Base-by-base conservation (phyloP, 2,113 vertebrate genomes). In the Aspiorhynchus laticeps region DNA sequence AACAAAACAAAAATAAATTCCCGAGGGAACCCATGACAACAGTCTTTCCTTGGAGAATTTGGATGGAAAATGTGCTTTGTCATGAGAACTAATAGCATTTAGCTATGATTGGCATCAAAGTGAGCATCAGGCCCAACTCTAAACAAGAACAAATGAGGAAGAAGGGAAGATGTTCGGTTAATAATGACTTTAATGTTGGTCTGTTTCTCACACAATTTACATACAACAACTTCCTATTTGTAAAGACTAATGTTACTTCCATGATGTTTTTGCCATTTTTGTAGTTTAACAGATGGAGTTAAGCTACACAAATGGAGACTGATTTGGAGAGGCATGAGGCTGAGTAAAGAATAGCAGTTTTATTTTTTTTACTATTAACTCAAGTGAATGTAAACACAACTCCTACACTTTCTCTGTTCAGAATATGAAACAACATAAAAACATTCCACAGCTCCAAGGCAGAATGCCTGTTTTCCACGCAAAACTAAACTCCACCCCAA, bases 361-460 rank as follows among this genome's bases (percentile, higher is more conserved):
- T 46, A 0, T 0, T 48, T 15, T 15, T 48, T 48, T 48, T 4
- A 71, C 7, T 36, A 36, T 71, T 31, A 9, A 9, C 7, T 76
- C 7, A 48, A 53, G 4, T 38, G 17, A 71, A 36, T 36, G 19
- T 38, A 73, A 71, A 38, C 67, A 73, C 24, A 10, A n/a, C 36
- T 74, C 36, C 21, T 21, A 78, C 43, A 46, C 51, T 15, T 59
- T 59, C 5, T 38, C 77, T 80, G 31, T 8, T 80, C 33, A 61
- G 21, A 61, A 38, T 12, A 33, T 15, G 21, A 80, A 5, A 24
- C 48, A 79, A 53, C 28, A 63, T 26, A 59, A 81, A 63, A 81
- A 81, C 79, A 65, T 24, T n/a, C 56, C 59, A 17, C 38, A 65
- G n/a, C 79, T 81, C 38, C n/a, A 65, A 65, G 14, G 11, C 36